Conservation (phyloP, 2,113 vertebrate species). For the Sturnus vulgaris region DNA sequence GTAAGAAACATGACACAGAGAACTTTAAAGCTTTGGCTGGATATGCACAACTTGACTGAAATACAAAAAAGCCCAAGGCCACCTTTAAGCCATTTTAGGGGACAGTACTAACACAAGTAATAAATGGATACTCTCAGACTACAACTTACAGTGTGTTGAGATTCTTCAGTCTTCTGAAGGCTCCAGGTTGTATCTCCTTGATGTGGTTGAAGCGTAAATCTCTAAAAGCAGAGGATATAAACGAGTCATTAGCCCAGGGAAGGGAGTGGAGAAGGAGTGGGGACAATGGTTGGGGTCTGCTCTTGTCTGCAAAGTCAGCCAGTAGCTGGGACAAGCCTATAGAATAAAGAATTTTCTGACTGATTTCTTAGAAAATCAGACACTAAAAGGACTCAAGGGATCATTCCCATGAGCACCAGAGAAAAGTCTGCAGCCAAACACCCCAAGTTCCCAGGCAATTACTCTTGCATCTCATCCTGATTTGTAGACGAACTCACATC, state of each 20-base stretch:
- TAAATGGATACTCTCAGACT: rapidly evolving
- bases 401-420: neutral
- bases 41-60: neutral
- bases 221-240: slow-evolving; percentile 62
- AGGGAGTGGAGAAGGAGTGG: neutral
- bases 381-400: neutral
- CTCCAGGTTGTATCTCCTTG: slow-evolving; percentile 82
- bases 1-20: neutral
- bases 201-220: slow-evolving; percentile 92
- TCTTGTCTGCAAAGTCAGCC: neutral
- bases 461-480: neutral
- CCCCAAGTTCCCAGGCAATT: rapidly evolving
- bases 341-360: no score
- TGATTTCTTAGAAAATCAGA: neutral
- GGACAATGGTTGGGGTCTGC: neutral
- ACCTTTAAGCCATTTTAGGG: neutral
- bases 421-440: neutral
- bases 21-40: neutral
- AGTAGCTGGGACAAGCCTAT: neutral
- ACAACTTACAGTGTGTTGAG: slow-evolving; percentile 88
- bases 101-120: neutral
- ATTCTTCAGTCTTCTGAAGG: slow-evolving; percentile 82
- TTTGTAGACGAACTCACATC: neutral
- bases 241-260: neutral
- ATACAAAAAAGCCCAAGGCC: neutral